Percentiles rank a stretch among this genome's conserved stretches.
phyloP scores from a whole-genome alignment of 2,797 vertebrate genomes.

The Rhinogobio ventralis region DNA sequence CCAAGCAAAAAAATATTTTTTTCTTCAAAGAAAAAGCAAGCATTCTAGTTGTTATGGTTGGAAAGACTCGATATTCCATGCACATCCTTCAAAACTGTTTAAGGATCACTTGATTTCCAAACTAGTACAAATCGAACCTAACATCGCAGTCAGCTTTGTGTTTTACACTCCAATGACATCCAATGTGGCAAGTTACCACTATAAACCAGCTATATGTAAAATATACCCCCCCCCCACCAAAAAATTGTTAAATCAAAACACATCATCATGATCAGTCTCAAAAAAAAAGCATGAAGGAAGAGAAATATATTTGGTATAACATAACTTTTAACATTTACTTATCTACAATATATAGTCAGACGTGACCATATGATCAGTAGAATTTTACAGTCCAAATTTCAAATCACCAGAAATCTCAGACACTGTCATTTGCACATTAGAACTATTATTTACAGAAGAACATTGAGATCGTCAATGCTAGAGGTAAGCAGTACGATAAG shows the following conservation, averaged over 20 bases:
- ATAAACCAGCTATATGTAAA: neutral
- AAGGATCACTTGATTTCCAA: conserved; percentile 14
- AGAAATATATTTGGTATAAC: conserved; percentile 45
- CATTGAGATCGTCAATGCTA: conserved; percentile 23
- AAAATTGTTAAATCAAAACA: neutral
- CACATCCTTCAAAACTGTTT: neutral
- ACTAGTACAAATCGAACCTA: neutral
- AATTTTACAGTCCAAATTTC: conserved; percentile 24
- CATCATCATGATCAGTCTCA: conserved; percentile 26
- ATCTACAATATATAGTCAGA: conserved; percentile 56
- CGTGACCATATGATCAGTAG: conserved; percentile 28
- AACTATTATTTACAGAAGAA: conserved; percentile 56
- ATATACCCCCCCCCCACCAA: neutral
- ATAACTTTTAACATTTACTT: conserved; percentile 37
- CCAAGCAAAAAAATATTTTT: neutral
- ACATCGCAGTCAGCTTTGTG: neutral
- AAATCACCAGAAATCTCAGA: conserved; percentile 13
- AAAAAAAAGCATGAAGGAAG: conserved; percentile 19
- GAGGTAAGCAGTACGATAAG: neutral
- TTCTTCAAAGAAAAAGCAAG: neutral
- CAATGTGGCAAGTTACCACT: neutral
- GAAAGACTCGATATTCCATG: neutral
- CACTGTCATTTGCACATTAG: conserved; percentile 20
- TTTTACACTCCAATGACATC: neutral
- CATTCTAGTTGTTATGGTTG: neutral